These are phyloP conservation scores for Drosophila peninsularis DNA, from an alignment of 2,888 invertebrate species.

Conservation along the genomic window DNA sequence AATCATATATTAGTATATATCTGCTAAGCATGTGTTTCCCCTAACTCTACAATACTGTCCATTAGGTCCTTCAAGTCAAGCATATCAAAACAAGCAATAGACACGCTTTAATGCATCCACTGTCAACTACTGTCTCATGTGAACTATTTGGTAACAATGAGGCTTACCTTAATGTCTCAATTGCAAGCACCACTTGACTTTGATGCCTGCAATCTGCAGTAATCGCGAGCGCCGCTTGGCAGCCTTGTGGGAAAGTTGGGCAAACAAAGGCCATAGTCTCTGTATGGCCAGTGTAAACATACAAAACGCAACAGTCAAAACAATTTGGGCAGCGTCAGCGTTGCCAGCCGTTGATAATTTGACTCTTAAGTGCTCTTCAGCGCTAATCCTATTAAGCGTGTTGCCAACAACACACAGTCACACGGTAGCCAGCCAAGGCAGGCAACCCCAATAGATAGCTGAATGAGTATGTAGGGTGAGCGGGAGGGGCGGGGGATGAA, in stretches of 20 bases:
- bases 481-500: constrained; percentile 4
- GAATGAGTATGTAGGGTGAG: background rate
- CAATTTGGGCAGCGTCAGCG: constrained; percentile 44
- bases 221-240: constrained; percentile 42
- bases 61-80: background rate
- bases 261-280: constrained; percentile 70
- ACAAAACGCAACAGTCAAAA: constrained; percentile 73
- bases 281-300: constrained; percentile 66
- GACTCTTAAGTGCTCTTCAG: constrained; percentile 84
- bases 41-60: background rate
- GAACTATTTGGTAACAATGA: background rate
- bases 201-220: constrained; percentile 61
- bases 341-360: constrained; percentile 71
- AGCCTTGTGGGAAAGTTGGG: constrained; percentile 79
- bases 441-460: constrained; percentile 44
- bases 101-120: background rate
- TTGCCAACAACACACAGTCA: constrained; percentile 58
- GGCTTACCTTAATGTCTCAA: constrained; percentile 41
- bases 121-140: background rate
- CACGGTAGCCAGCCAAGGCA: constrained; percentile 33
- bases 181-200: constrained; percentile 54
- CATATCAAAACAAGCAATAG: background rate
- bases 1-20: too few relatives aligned
- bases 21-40: too few relatives aligned
- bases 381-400: constrained; percentile 83